Base-by-base conservation (phyloP, 2,113 vertebrate genomes). In the Chauna torquata region DNA sequence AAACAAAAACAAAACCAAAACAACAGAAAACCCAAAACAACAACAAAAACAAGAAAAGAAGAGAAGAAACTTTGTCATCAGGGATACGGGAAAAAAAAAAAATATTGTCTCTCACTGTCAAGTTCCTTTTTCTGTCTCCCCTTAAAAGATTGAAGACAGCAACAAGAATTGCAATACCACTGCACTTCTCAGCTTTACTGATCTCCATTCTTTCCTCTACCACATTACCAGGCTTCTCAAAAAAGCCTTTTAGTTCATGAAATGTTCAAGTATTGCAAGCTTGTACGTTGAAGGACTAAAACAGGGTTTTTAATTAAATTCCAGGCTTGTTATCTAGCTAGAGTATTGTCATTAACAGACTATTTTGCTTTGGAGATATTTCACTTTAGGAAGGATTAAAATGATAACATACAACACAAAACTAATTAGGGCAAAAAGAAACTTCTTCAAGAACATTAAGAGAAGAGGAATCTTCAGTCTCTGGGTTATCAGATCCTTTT, bases 261-360 rank as follows among this genome's bases (percentile, higher is more conserved):
- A 52, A 89, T 72, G 65, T n/a, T 96, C 59, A 84, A 45, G 42
- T 36, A 58, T 57, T 81, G 25, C 38, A 71, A 76, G 9, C 16
- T 88, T 82, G 19, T 65, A 50, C 27, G 30, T 5, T 49, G 50
- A 62, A 88, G 40, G 50, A 72, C 49, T 47, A 49, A 89, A 95
- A 87, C n/a, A 79, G 74, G 86, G 6, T 72, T 85, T 94, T 94
- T 80, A 92, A 92, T 90, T 86, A 91, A 82, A 93, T 79, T 95
- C 54, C 80, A 87, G 61, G 28, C 25, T 86, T 84, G 16, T 71
- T 79, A n/a, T 66, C 4, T 3, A 78, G 38, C 55, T 95, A 66
- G 16, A 62, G 11, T 58, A 57, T 47, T 92, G 83, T 77, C 88
- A 91, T 57, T 57, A 84, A 69, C 36, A 87, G 45, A 45, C 16